Conservation (phyloP, 2,113 vertebrate genomes). For the Sprattus sprattus region DNA sequence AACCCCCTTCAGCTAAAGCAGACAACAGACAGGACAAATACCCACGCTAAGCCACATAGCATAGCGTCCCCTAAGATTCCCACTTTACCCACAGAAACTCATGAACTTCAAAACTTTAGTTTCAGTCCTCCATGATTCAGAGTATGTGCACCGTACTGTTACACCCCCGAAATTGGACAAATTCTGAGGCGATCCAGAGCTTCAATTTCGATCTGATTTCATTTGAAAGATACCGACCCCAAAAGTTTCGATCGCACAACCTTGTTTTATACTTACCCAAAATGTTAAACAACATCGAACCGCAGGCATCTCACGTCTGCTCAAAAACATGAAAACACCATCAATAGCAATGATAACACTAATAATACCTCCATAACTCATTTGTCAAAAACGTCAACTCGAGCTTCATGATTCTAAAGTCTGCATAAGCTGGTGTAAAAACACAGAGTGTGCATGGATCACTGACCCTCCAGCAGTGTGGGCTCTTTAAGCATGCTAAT, state of each 20-base stretch:
- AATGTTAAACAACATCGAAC: neutral
- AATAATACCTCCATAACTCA: neutral
- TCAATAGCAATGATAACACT: neutral
- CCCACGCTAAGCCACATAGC: neutral
- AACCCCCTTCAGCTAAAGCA: neutral
- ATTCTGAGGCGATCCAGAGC: too few relatives aligned
- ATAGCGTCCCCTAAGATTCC: too few relatives aligned
- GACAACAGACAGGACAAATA: neutral
- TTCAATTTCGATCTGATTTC: neutral
- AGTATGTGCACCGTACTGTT: too few relatives aligned
- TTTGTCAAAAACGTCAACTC: neutral
- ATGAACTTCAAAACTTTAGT: neutral
- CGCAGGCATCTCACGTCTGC: neutral
- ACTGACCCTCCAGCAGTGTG: neutral
- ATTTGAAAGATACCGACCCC: neutral
- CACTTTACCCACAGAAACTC: neutral
- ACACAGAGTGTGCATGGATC: neutral
- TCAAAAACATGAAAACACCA: neutral
- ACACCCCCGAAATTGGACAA: too few relatives aligned
- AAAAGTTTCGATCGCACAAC: neutral
- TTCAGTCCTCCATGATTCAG: too few relatives aligned
- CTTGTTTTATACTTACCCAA: neutral
- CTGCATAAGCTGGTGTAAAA: neutral
- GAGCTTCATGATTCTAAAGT: neutral
- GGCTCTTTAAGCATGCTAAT: neutral